These are phyloP conservation scores for Tyto alba DNA, from an alignment of 2,113 vertebrate genomes.

Conservation along the genomic window DNA sequence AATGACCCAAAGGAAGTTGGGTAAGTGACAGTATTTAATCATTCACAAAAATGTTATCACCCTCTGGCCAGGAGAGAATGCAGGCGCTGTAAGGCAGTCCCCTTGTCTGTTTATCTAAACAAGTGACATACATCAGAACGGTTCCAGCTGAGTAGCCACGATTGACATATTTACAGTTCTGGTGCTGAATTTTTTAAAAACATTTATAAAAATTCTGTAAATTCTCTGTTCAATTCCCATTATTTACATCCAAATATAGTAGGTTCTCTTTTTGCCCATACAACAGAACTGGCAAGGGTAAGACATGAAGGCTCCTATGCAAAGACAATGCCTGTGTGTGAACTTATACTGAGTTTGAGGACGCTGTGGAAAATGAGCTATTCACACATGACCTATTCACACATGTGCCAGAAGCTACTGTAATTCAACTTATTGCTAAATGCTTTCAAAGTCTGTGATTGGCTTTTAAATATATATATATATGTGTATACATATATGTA, in stretches of 20 bases:
- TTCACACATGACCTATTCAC: constrained; percentile 33
- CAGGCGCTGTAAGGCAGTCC: neutral
- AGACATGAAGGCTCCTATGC: neutral
- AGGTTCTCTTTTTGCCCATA: neutral
- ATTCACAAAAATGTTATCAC: neutral
- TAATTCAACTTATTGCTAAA: constrained; percentile 70
- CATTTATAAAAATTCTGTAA: constrained; percentile 49
- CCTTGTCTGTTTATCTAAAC: neutral
- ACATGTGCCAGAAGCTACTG: constrained; percentile 59
- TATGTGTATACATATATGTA: neutral
- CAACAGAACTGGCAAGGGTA: neutral
- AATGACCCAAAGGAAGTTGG: constrained; percentile 42
- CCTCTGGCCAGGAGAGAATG: neutral
- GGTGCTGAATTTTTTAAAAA: constrained; percentile 24
- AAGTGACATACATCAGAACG: neutral
- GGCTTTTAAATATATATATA: neutral
- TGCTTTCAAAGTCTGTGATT: constrained; percentile 50
- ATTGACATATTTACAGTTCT: neutral
- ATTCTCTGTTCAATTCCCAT: constrained; percentile 10
- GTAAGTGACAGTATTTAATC: constrained; percentile 36
- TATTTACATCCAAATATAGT: constrained; percentile 39
- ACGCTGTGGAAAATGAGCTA: constrained; percentile 32
- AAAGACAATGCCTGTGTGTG: neutral
- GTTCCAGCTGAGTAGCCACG: neutral
- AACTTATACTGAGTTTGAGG: neutral